Evolutionary conservation across 2,113 vertebrate genomes (phyloP).

Genomic region (Cyanocitta stelleri): DNA sequence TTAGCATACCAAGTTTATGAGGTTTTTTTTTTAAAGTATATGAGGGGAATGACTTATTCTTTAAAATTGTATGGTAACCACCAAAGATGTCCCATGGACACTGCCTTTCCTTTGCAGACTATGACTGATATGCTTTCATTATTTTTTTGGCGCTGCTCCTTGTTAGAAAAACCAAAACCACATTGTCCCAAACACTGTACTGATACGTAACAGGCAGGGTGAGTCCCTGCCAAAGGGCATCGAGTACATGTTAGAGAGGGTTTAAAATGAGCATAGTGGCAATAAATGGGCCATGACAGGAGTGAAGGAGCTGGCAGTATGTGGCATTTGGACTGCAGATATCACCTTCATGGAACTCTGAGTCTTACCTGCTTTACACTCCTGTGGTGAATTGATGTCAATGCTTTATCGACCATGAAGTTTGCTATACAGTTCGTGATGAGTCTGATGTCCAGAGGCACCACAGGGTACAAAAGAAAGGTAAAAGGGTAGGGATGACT

Average conservation of each 20-base stretch:
- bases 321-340: neutral
- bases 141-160: neutral
- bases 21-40: neutral
- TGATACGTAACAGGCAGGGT: neutral
- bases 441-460: neutral
- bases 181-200: neutral
- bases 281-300: neutral
- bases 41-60: neutral
- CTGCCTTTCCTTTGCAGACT: slow-evolving; percentile 10
- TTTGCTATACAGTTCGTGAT: neutral
- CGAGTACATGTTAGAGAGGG: neutral
- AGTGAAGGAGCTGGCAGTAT: neutral
- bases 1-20: neutral
- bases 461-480: neutral
- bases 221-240: neutral
- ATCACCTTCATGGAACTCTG: neutral
- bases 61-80: slow-evolving; percentile 12
- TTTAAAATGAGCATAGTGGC: neutral
- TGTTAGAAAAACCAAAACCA: slow-evolving; percentile 1
- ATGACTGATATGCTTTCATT: neutral
- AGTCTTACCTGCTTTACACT: neutral
- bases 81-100: neutral
- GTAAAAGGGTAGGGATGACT: neutral
- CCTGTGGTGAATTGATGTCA: neutral
- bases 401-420: neutral